These are phyloP conservation scores for Turritopsis dohrnii DNA, from an alignment of 30 jellyfish, hydroid and myxozoan species.

Conservation along the genomic window DNA sequence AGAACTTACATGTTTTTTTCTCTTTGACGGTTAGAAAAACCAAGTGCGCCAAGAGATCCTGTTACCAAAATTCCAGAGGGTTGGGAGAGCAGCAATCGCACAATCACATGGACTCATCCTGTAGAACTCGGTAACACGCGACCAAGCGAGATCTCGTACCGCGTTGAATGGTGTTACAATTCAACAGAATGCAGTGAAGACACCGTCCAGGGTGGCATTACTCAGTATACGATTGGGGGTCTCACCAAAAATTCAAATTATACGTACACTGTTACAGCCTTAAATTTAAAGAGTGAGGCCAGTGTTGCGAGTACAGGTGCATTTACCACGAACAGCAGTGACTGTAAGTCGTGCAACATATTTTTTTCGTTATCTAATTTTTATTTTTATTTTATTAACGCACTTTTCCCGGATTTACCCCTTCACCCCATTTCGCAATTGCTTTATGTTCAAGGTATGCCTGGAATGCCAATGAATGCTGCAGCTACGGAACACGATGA, in stretches of 20 bases:
- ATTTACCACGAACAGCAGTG: constrained; percentile 7
- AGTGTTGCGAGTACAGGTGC: neutral
- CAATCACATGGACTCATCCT: neutral
- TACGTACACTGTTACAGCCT: neutral
- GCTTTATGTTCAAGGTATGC: too few relatives aligned
- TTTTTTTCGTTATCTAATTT: too few relatives aligned
- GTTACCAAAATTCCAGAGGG: neutral
- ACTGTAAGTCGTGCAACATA: constrained; percentile 1
- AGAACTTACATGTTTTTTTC: neutral
- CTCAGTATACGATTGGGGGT: neutral
- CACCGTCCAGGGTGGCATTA: neutral
- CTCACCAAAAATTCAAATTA: neutral
- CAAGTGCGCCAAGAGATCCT: neutral
- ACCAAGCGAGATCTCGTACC: neutral
- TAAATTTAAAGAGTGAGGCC: neutral
- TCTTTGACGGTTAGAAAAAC: neutral
- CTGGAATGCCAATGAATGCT: neutral
- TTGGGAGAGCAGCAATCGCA: neutral
- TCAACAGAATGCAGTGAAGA: neutral
- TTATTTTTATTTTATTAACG: too few relatives aligned
- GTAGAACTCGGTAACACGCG: neutral
- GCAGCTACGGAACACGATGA: neutral
- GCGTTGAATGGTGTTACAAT: neutral
- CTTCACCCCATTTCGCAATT: too few relatives aligned
- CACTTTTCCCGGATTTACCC: too few relatives aligned